Conservation (phyloP, 2,888 invertebrate genomes). For the Eilema caniola region DNA sequence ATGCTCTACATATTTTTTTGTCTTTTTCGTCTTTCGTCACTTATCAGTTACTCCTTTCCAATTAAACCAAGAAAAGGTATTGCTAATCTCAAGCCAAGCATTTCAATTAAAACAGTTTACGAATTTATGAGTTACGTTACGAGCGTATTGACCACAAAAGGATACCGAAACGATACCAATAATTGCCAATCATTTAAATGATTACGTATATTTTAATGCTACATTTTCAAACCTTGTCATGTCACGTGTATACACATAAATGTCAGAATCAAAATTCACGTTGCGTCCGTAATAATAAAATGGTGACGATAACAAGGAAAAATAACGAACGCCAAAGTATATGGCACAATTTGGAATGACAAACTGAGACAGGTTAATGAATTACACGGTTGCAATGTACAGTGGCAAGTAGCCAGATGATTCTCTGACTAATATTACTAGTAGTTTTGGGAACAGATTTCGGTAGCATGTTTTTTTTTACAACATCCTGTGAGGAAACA, state of each 20-base stretch:
- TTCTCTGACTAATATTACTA: not conserved
- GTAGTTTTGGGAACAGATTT: not conserved
- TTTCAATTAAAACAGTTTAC: not conserved
- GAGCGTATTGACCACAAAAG: not conserved
- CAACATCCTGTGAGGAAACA: too few species aligned
- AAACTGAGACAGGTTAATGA: constrained; percentile 5
- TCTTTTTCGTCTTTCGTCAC: not conserved
- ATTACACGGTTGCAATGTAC: not conserved
- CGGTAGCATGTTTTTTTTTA: too few species aligned
- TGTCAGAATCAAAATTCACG: not conserved
- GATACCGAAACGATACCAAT: not conserved
- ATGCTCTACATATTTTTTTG: not conserved
- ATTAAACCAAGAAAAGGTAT: not conserved
- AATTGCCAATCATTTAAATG: not conserved
- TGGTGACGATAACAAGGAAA: not conserved
- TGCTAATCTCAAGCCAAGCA: not conserved
- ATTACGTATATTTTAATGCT: constrained; percentile 12
- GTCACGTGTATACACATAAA: not conserved
- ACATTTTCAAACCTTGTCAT: not conserved
- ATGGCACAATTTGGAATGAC: not conserved
- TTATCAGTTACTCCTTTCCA: not conserved
- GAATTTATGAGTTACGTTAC: not conserved
- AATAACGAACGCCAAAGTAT: not conserved
- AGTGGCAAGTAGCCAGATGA: constrained; percentile 8
- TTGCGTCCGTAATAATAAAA: not conserved